Evolutionary conservation across 2,797 vertebrate species (phyloP).

Genomic region (Cuniculus paca): DNA sequence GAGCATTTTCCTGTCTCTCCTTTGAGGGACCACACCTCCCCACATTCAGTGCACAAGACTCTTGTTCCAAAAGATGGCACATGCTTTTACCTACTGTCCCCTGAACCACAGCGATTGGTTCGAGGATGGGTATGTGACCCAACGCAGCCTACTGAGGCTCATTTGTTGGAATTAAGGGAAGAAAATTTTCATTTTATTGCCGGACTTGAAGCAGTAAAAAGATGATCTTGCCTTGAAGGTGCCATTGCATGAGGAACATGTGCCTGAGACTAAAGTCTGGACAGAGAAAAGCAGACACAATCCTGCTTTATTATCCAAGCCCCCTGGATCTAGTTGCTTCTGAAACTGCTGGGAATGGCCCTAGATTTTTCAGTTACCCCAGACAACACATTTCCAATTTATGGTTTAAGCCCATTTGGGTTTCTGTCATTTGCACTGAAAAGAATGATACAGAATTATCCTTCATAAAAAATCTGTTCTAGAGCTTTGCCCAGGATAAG

Average conservation of each 20-base stretch:
- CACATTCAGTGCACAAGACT: not conserved
- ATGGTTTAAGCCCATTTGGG: not conserved
- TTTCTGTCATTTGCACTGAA: slow-evolving; percentile 46
- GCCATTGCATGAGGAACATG: not conserved
- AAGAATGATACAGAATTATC: slow-evolving; percentile 37
- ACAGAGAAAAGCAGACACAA: not conserved
- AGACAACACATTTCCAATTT: not conserved
- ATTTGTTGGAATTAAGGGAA: not conserved
- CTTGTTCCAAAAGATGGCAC: not conserved
- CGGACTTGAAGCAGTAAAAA: not conserved
- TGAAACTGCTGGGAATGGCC: not conserved
- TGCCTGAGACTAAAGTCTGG: not conserved
- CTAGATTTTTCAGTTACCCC: not conserved
- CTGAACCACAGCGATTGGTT: not conserved
- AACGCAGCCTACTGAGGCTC: not conserved
- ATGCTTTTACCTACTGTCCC: not conserved
- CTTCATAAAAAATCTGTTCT: slow-evolving; percentile 33
- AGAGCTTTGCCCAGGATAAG: not conserved
- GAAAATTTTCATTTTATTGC: slow-evolving; percentile 27
- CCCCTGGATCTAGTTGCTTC: not conserved
- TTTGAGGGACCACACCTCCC: not conserved
- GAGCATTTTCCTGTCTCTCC: not conserved
- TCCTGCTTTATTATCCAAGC: not conserved
- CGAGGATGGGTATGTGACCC: not conserved
- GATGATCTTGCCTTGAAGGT: not conserved